These are phyloP conservation scores for Piscicola geometra DNA, from an alignment of 2,888 invertebrate species.

Conservation along the genomic window DNA sequence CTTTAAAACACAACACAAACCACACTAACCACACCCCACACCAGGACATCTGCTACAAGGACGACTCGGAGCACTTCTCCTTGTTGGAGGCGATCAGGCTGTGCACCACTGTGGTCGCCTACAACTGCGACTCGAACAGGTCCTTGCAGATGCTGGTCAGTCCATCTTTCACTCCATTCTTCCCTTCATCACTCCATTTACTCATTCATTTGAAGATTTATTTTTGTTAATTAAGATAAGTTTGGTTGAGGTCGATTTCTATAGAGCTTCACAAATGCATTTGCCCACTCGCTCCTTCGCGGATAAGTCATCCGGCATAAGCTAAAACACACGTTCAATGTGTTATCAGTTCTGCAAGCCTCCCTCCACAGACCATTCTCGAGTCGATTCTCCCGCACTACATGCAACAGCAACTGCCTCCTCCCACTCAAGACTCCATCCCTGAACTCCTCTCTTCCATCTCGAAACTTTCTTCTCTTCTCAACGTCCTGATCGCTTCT, in stretches of 20 bases:
- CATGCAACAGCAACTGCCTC: conserved; percentile 85
- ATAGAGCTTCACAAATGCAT: no score
- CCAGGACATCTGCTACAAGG: conserved; percentile 92
- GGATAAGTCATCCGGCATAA: no score
- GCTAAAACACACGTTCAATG: no score
- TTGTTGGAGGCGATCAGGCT: conserved; percentile 95
- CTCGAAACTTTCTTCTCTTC: conserved; percentile 83
- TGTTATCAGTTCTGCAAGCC: no score
- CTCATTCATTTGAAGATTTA: background rate
- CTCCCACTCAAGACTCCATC: conserved; percentile 68
- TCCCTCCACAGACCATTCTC: conserved; percentile 72
- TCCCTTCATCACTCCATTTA: no score
- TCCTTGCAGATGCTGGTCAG: conserved; percentile 61
- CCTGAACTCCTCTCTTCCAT: conserved; percentile 90
- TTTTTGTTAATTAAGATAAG: no score
- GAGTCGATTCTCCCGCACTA: conserved; percentile 95
- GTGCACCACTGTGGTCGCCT: conserved; percentile 97
- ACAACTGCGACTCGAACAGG: conserved; percentile 83
- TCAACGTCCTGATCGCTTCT: conserved; percentile 90
- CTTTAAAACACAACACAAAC: no score
- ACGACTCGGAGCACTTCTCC: conserved; percentile 93
- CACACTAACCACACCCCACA: background rate
- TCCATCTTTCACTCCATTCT: no score
- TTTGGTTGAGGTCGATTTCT: no score
- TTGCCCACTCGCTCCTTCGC: no score